Base-by-base conservation (phyloP, 2,797 vertebrate genomes). In the Ambastaia sidthimunki region DNA sequence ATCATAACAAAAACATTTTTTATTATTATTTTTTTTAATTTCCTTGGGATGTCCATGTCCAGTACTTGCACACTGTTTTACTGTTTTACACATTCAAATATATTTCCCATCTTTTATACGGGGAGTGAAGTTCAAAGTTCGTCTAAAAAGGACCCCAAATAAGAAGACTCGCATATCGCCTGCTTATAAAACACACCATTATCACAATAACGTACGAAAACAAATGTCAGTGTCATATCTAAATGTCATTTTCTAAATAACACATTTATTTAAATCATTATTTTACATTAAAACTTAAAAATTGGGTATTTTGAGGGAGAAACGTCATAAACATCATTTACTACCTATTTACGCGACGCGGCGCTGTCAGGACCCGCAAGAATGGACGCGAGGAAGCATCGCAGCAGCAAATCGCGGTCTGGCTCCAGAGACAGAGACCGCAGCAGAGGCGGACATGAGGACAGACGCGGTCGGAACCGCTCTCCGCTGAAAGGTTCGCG, bases 371-470 rank as follows among this genome's bases (percentile, higher is more conserved):
- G 85, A 84, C 85, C 85, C 47, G 23, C 48, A 52, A 47, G n/a
- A 34, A 86, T 86, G 85, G 73, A 16, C 1, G 63, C 70, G 66
- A 82, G 78, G 10, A 85, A 78, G 41, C 5, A 82, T 19, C 74
- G 71, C 18, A 55, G 73, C 12, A 75, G 77, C 7, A 63, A 82
- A 59, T 83, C 84, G 15, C 66, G 70, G 9, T 83, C 84, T 69
- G 83, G 86, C 6, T 90, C 91, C 63, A 78, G 76, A 69, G 90
- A 85, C 57, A 86, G 79, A n/a, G 83, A 83, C 63, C 83, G 83
- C 23, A 88, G 44, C n/a, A 76, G 71, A 54, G 54, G 84, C 21
- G 71, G 41, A 71, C 4, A 90, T 83, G 88, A 89, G 1, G 74
- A 84, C 1, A 89, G 77, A n/a, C 86, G 72, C 47, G 81, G 73